Percentiles rank a stretch among this genome's conserved stretches.
Conservation (phyloP, 2,888 invertebrate species). For the Drosophila pseudotakahashii region DNA sequence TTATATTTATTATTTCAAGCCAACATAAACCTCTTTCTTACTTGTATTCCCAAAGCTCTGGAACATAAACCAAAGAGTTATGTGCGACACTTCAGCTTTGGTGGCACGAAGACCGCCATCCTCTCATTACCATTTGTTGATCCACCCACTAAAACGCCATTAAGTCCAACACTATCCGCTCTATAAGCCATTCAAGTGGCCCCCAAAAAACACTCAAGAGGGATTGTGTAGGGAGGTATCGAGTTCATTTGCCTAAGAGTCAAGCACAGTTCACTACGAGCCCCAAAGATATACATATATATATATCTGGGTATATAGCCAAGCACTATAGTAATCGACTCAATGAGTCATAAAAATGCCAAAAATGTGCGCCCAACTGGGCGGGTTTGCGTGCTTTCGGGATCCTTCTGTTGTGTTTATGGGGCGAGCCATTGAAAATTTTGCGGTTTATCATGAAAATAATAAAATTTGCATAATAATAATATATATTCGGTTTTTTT, state of each 20-base stretch:
- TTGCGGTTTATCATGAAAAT: constrained; percentile 78
- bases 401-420: constrained; percentile 50
- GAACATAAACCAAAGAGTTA: not conserved
- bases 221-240: constrained; percentile 4
- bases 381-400: constrained; percentile 32
- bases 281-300: constrained; percentile 22
- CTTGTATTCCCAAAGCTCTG: not conserved
- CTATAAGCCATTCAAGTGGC: constrained; percentile 41
- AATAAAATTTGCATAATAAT: constrained; percentile 82
- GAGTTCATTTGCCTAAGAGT: constrained; percentile 52
- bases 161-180: constrained; percentile 40
- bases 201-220: constrained; percentile 10
- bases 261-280: constrained; percentile 32
- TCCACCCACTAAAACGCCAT: constrained; percentile 32
- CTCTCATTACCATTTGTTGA: constrained; percentile 58
- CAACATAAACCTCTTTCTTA: not conserved
- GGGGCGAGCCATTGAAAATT: constrained; percentile 63
- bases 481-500: constrained; percentile 42
- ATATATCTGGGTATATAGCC: constrained; percentile 46
- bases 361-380: constrained; percentile 73
- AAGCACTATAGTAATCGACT: constrained; percentile 75
- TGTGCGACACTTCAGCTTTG: not conserved
- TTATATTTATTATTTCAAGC: too few relatives aligned
- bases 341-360: constrained; percentile 79
- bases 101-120: not conserved